phyloP scores from a whole-genome alignment of 2,113 vertebrate genomes.

The Hoplias malabaricus region DNA sequence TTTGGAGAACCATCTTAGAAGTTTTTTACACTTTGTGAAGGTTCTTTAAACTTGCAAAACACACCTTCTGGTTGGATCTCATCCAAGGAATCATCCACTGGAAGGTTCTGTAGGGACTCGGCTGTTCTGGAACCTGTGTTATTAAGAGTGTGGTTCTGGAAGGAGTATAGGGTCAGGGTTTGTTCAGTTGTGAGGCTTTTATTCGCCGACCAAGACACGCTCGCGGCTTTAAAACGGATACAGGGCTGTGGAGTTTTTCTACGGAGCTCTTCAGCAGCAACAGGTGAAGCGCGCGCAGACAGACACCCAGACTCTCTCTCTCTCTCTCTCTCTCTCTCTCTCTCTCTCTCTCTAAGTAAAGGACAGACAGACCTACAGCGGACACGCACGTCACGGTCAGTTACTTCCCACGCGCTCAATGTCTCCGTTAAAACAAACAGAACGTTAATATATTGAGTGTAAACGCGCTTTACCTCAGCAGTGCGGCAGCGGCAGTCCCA shows the following conservation, averaged over 20 bases:
- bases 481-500: slow-evolving; percentile 78
- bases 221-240: slow-evolving; percentile 17
- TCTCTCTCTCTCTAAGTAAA: not conserved
- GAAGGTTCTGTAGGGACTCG: no score
- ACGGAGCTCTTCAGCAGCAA: slow-evolving; percentile 64
- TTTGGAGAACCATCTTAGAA: no score
- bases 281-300: slow-evolving; percentile 75
- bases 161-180: no score
- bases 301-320: not conserved
- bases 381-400: not conserved
- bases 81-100: no score
- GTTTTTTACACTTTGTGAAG: no score
- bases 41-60: no score
- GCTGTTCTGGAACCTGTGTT: no score
- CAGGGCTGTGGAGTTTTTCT: slow-evolving; percentile 38
- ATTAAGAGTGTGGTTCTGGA: no score
- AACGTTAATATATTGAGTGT: not conserved
- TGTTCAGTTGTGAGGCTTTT: no score
- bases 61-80: no score
- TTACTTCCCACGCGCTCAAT: not conserved
- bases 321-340: not conserved
- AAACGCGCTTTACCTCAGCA: slow-evolving; percentile 81
- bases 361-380: not conserved
- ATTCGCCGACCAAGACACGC: not conserved
- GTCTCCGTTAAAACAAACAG: not conserved